A percentile compares a stretch with the other conserved stretches of the same genome.
phyloP scores from a whole-genome alignment of 2,113 vertebrate genomes.

The Passer montanus region DNA sequence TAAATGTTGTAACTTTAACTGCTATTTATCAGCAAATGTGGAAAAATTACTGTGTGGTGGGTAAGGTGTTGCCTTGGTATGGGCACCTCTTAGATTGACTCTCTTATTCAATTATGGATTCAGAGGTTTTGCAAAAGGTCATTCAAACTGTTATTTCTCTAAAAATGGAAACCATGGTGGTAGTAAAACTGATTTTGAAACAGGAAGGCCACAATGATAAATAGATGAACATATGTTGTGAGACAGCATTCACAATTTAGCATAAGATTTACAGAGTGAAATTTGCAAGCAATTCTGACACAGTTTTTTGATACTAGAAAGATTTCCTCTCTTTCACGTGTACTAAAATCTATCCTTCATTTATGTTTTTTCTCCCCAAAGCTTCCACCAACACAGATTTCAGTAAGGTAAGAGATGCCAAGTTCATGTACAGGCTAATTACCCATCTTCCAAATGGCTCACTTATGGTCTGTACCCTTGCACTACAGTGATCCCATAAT shows the following conservation, averaged over 20 bases:
- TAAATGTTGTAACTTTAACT: neutral
- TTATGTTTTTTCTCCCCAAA: neutral
- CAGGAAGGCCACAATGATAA: neutral
- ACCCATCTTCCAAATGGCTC: slow-evolving; percentile 16
- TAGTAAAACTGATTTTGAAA: neutral
- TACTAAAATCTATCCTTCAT: neutral
- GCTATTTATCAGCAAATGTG: neutral
- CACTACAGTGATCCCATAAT: slow-evolving; percentile 7
- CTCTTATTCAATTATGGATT: neutral
- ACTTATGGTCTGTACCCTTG: neutral
- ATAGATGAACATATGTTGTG: neutral
- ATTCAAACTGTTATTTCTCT: neutral
- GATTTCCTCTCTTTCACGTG: neutral
- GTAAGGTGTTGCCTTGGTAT: neutral
- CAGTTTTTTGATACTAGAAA: neutral
- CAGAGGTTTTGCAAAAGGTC: neutral
- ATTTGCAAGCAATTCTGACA: neutral
- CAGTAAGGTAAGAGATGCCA: slow-evolving; percentile 22
- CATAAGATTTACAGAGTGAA: neutral
- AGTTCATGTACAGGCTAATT: slow-evolving; percentile 50
- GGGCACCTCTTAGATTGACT: neutral
- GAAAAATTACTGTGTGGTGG: neutral
- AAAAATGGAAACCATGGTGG: neutral
- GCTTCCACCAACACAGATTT: slow-evolving; percentile 6
- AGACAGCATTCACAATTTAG: neutral